phyloP scores from a whole-genome alignment of 2,888 invertebrate species.

The Hirtodrosophila cameraria region DNA sequence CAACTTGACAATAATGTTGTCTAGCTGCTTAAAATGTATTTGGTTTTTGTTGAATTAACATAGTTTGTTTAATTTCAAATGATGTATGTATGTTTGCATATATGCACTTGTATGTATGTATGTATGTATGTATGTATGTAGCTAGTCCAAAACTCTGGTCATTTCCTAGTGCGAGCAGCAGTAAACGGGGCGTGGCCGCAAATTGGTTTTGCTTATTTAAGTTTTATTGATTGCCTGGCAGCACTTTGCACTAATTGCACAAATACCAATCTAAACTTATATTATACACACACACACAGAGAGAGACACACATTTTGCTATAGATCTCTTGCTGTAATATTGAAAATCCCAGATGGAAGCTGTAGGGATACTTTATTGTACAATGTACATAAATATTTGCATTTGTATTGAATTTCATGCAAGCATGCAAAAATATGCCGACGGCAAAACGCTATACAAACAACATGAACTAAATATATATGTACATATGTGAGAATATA shows the following conservation, averaged over 20 bases:
- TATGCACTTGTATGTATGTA: no score
- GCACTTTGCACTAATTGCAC: constrained; percentile 57
- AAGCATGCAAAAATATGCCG: constrained; percentile 55
- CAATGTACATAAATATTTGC: constrained; percentile 33
- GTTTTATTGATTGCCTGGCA: constrained; percentile 56
- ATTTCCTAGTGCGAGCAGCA: constrained; percentile 14
- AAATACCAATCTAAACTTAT: constrained; percentile 7
- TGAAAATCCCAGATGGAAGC: background rate
- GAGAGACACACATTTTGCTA: no score
- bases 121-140: no score
- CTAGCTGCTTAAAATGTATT: no score
- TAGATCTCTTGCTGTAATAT: constrained; percentile 2
- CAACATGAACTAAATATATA: background rate
- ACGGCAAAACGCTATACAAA: constrained; percentile 42
- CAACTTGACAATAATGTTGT: no score
- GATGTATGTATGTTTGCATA: no score
- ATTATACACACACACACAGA: no score
- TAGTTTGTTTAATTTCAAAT: no score
- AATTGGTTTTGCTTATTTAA: constrained; percentile 60
- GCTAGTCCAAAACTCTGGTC: background rate
- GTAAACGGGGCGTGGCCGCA: constrained; percentile 50
- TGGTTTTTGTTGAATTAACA: no score
- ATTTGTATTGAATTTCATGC: constrained; percentile 57
- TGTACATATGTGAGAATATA: background rate
- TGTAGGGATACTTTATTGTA: no score